phyloP scores from a whole-genome alignment of 2,113 vertebrate genomes.

The Mormyrus lacerda region DNA sequence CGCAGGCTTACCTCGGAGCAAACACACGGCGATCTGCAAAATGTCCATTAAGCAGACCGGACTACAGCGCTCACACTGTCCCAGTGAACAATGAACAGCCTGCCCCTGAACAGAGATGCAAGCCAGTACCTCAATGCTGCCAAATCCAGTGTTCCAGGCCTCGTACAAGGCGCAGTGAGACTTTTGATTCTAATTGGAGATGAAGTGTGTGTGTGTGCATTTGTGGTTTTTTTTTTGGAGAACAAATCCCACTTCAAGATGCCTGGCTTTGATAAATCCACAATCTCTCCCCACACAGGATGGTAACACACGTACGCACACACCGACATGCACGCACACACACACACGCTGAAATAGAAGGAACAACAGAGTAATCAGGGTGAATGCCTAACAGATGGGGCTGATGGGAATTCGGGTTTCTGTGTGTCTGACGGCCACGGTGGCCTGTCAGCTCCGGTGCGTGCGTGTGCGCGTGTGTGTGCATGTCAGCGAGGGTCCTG shows the following conservation, averaged over 20 bases:
- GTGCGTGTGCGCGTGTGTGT: conserved; percentile 13
- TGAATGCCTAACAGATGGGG: conserved; percentile 66
- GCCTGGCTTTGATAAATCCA: not conserved
- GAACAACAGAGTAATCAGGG: conserved; percentile 51
- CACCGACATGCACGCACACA: conserved; percentile 19
- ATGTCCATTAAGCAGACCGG: not conserved
- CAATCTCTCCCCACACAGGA: not conserved
- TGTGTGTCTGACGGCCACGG: conserved; percentile 31
- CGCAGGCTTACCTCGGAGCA: not conserved
- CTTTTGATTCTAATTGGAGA: conserved; percentile 1
- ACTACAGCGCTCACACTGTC: not conserved
- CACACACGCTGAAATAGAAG: conserved; percentile 39
- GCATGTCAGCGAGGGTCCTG: not conserved
- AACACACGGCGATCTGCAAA: not conserved
- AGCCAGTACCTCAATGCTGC: not conserved
- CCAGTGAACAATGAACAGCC: not conserved
- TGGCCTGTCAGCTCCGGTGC: not conserved
- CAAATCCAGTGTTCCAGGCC: not conserved
- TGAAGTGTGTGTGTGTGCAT: not conserved
- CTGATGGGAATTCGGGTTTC: conserved; percentile 44
- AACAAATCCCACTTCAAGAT: not conserved
- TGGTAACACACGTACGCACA: conserved; percentile 29
- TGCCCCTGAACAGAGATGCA: not conserved
- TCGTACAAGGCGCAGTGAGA: not conserved
- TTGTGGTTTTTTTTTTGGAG: not conserved